Evolutionary conservation across 2,113 vertebrate genomes (phyloP).

Genomic region (Pipra filicauda): DNA sequence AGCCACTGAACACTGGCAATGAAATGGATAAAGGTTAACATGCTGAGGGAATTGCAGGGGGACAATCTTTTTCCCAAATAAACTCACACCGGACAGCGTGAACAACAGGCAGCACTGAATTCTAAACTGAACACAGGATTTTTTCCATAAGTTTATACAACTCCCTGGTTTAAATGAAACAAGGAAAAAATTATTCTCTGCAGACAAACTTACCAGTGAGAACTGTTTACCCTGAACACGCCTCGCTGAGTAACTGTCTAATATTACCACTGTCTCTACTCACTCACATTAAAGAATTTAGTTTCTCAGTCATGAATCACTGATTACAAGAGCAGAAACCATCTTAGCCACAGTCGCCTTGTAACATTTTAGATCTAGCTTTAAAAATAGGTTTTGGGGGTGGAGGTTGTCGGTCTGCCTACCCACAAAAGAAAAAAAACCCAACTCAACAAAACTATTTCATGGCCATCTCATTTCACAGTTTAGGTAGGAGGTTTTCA

Average conservation of each 20-base stretch:
- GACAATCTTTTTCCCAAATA: not conserved
- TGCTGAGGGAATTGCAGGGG: not conserved
- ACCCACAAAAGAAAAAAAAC: not conserved
- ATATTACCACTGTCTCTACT: not conserved
- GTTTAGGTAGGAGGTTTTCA: not conserved
- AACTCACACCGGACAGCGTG: not conserved
- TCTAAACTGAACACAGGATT: not conserved
- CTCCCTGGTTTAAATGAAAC: not conserved
- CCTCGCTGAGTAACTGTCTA: conserved; percentile 48
- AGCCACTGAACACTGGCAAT: not conserved
- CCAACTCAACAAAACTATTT: not conserved
- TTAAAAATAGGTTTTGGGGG: not conserved
- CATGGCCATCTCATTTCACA: not conserved
- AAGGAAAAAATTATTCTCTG: not conserved
- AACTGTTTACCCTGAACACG: conserved; percentile 18
- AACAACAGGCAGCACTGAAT: not conserved
- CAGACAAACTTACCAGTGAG: not conserved
- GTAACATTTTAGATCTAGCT: not conserved
- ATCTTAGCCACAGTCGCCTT: not conserved
- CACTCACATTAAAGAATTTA: not conserved
- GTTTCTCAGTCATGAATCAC: conserved; percentile 6
- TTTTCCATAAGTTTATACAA: not conserved
- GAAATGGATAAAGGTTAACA: not conserved
- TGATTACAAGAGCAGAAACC: conserved; percentile 11
- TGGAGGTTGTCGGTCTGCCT: not conserved